Evolutionary conservation across 2,888 invertebrate species (phyloP), one percentile per base, ranked within the genome.

Genomic region (Ophioninae sp.): DNA sequence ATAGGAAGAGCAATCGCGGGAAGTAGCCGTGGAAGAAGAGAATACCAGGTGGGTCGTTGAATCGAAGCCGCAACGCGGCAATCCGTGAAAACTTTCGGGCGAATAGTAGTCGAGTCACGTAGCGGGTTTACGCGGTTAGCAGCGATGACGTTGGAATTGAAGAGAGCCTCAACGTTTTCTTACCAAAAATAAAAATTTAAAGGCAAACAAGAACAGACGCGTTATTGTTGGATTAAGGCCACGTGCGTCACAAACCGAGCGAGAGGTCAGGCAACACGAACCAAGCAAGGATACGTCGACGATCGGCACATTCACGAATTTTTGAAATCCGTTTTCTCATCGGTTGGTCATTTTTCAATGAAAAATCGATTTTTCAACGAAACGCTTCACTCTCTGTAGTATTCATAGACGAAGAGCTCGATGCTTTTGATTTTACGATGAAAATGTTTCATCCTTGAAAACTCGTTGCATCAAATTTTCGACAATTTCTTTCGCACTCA

Each of bases 101-200:
- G 67, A 77, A 30, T 39, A 61, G 64, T 39, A 83, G 80, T 83
- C 83, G 74, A 77, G 83, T 83, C 83, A 83, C 80, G 83, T 81
- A 77, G 65, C 30, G 77, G 77, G 74, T 81, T 77, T 78, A 78
- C 80, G 69, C 83, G 77, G 83, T 83, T 80, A 77, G 77, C 56
- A 59, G 80, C 77, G 74, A 78, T 73, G 80, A 65, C 80, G 80
- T 78, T 80, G 77, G 70, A 81, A 80, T 81, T 81, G 83, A 81
- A 83, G 83, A 81, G 73, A 74, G 73, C 59, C 61, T 13, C 13
- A 6, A 59, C 37, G n/a, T 59, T 59, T 70, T 8, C 17, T 50
- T 69, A 64, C 62, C 62, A 13, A 59, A 50, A 77, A 65, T 8
- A 39, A 57, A 39, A 57, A 20, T n/a, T 50, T 37, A 50, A 50